A percentile compares a stretch with the other conserved stretches of the same genome.
phyloP scores from a whole-genome alignment of 2,888 invertebrate genomes.

The Isoperla grammatica region DNA sequence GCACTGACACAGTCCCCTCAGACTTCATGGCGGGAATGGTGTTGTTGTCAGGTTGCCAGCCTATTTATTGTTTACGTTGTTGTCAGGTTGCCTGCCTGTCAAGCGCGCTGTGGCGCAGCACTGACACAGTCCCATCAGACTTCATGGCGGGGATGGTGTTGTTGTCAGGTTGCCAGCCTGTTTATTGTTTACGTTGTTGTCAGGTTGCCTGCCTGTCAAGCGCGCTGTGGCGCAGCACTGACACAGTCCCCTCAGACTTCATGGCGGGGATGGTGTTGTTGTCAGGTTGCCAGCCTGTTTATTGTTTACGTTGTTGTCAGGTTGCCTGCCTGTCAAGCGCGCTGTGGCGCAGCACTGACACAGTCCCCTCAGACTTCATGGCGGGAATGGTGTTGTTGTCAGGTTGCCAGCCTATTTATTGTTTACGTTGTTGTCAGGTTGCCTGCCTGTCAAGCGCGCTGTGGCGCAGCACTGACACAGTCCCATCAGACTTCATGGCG shows the following conservation, averaged over 20 bases:
- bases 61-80: too few relatives aligned
- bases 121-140: slow-evolving; percentile 84
- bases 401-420: slow-evolving; percentile 67
- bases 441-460: slow-evolving; percentile 67
- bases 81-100: slow-evolving; percentile 61
- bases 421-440: slow-evolving; percentile 8
- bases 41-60: too few relatives aligned
- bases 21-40: slow-evolving; percentile 85
- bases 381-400: slow-evolving; percentile 81
- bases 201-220: slow-evolving; percentile 63
- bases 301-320: slow-evolving; percentile 4
- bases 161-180: slow-evolving; percentile 74
- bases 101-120: slow-evolving; percentile 73
- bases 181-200: too few relatives aligned
- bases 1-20: slow-evolving; percentile 80
- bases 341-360: slow-evolving; percentile 75
- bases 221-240: slow-evolving; percentile 74
- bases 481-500: slow-evolving; percentile 83
- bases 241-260: slow-evolving; percentile 83
- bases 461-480: slow-evolving; percentile 79
- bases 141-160: slow-evolving; percentile 81
- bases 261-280: slow-evolving; percentile 81
- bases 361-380: slow-evolving; percentile 83
- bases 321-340: slow-evolving; percentile 63
- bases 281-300: slow-evolving; percentile 76